Percentiles rank a stretch among this genome's conserved stretches.
Conservation (phyloP, 2,797 vertebrate species). For the Hypotaenidia philippensis region DNA sequence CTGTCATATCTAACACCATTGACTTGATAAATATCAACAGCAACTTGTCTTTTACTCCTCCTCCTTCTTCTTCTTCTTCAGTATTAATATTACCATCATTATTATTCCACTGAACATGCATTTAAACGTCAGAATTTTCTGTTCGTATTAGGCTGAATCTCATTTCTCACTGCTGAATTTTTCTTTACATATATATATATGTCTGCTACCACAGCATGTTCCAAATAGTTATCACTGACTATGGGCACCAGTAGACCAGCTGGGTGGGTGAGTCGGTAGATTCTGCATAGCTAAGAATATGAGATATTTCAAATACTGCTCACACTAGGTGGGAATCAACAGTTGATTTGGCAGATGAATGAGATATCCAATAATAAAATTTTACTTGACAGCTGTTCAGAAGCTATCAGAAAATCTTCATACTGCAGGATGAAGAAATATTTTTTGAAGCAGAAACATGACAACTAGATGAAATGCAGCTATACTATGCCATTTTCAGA, state of each 20-base stretch:
- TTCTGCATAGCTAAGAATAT: background rate
- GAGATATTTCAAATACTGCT: background rate
- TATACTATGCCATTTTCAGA: background rate
- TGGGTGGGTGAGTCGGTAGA: background rate
- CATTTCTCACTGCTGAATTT: background rate
- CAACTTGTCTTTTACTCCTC: background rate
- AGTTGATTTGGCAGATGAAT: background rate
- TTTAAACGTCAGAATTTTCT: background rate
- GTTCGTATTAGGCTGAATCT: background rate
- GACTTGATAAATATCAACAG: background rate
- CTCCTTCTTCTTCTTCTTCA: background rate
- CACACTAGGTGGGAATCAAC: conserved; percentile 12
- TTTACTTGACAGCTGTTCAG: conserved; percentile 56
- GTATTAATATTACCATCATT: background rate
- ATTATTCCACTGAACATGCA: background rate
- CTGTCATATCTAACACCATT: background rate
- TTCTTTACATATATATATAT: background rate
- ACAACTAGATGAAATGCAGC: conserved; percentile 35
- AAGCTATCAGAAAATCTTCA: conserved; percentile 39
- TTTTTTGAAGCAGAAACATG: conserved; percentile 49
- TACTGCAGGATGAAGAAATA: background rate
- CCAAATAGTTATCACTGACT: background rate
- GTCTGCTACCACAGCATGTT: background rate
- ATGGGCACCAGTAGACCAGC: background rate
- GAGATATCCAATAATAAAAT: conserved; percentile 49